Conservation (phyloP, 2,797 vertebrate species). For the Halcyon smyrnensis region DNA sequence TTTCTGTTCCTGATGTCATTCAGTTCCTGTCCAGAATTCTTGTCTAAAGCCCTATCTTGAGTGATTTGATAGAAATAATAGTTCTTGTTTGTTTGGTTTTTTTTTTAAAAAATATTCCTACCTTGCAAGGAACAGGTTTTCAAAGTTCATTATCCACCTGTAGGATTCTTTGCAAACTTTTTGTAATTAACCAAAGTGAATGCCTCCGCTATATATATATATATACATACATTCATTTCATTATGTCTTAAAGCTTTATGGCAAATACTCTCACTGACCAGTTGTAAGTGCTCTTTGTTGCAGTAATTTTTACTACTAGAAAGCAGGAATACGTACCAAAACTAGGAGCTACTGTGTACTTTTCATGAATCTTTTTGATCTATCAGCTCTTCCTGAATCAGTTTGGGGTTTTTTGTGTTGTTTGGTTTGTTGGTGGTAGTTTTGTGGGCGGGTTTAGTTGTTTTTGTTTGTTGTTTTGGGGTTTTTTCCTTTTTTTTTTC, state of each 20-base stretch:
- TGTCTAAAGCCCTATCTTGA: neutral
- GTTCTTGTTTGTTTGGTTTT: neutral
- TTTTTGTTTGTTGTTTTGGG: neutral
- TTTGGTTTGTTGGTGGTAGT: neutral
- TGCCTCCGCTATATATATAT: fast-evolving
- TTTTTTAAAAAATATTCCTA: neutral
- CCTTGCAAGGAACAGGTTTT: neutral
- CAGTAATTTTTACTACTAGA: neutral
- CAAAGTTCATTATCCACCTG: neutral
- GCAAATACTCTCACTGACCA: neutral
- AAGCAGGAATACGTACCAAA: neutral
- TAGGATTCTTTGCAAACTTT: neutral
- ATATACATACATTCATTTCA: fast-evolving
- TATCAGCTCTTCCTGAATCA: neutral
- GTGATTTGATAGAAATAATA: neutral
- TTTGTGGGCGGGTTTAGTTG: neutral
- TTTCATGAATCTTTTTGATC: neutral
- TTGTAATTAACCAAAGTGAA: neutral
- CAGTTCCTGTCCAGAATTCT: neutral
- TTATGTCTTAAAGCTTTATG: neutral
- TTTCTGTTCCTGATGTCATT: neutral
- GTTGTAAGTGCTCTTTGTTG: neutral
- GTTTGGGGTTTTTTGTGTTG: neutral
- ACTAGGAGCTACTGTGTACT: neutral
- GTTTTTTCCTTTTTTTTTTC: neutral